Conservation (phyloP, 2,888 invertebrate species). For the Heliothis peltigera region DNA sequence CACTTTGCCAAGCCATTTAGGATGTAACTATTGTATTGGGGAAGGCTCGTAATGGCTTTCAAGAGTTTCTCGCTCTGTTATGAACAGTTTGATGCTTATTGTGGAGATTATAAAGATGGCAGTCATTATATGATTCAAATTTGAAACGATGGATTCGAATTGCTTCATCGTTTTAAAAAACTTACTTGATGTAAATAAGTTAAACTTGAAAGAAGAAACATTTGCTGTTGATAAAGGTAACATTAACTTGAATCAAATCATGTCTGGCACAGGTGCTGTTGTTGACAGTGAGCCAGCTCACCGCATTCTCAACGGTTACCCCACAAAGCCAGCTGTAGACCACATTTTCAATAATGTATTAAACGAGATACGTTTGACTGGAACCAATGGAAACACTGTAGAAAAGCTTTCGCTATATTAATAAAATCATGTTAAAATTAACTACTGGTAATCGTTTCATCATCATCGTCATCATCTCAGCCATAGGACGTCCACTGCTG, state of each 20-base stretch:
- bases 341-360: background rate
- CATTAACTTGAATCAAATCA: constrained; percentile 23
- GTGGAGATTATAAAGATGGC: constrained; percentile 14
- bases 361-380: background rate
- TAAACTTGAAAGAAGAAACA: background rate
- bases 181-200: no score
- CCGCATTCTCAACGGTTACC: background rate
- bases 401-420: no score
- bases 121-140: background rate
- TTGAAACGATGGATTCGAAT: no score
- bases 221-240: constrained; percentile 15
- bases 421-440: no score
- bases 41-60: constrained; percentile 44
- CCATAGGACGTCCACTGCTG: no score
- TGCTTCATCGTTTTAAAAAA: no score
- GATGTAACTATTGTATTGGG: constrained; percentile 52
- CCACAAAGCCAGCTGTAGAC: background rate
- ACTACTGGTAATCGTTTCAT: no score
- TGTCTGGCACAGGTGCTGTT: constrained; percentile 17
- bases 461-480: no score
- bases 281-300: constrained; percentile 23
- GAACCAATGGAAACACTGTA: no score
- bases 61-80: constrained; percentile 26
- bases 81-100: constrained; percentile 23
- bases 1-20: constrained; percentile 53